Evolutionary conservation across 2,888 invertebrate species (phyloP).

Genomic region (Athripsodes cinereus): DNA sequence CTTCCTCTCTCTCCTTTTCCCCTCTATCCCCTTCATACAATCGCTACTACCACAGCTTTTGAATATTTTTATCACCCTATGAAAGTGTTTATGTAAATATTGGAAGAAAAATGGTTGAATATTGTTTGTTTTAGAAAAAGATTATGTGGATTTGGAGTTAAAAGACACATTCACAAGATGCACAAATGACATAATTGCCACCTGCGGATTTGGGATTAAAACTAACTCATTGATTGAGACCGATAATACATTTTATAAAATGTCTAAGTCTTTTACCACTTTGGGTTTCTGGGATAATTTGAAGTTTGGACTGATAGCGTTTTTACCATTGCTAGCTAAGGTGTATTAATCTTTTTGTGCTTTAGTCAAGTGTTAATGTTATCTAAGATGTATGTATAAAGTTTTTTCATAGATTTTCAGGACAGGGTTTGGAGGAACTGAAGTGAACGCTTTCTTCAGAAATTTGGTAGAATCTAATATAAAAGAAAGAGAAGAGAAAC

Average conservation of each 20-base stretch:
- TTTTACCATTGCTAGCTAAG: neutral
- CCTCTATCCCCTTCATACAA: too few species aligned
- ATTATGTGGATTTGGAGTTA: conserved; percentile 15
- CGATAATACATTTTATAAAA: conserved; percentile 23
- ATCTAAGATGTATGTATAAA: too few species aligned
- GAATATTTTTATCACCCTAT: too few species aligned
- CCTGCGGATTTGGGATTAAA: conserved; percentile 27
- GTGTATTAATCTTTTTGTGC: neutral
- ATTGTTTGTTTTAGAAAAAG: conserved; percentile 1
- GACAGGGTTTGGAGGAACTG: conserved; percentile 24
- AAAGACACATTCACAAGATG: conserved; percentile 24
- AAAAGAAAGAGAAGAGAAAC: conserved; percentile 39
- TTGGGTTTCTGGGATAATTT: neutral
- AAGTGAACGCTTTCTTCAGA: conserved; percentile 28
- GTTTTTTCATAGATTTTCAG: conserved; percentile 25
- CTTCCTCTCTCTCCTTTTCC: too few species aligned
- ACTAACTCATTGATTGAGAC: conserved; percentile 24
- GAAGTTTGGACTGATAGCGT: neutral
- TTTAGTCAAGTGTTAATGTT: too few species aligned
- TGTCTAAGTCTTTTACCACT: conserved; percentile 11
- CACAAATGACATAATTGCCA: conserved; percentile 28
- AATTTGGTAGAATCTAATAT: conserved; percentile 36
- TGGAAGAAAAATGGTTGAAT: too few species aligned
- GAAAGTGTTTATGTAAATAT: too few species aligned
- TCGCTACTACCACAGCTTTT: too few species aligned